Evolutionary conservation across 1,140 invertebrate species (phyloP).

Genomic region (Drosophila equinoxialis): DNA sequence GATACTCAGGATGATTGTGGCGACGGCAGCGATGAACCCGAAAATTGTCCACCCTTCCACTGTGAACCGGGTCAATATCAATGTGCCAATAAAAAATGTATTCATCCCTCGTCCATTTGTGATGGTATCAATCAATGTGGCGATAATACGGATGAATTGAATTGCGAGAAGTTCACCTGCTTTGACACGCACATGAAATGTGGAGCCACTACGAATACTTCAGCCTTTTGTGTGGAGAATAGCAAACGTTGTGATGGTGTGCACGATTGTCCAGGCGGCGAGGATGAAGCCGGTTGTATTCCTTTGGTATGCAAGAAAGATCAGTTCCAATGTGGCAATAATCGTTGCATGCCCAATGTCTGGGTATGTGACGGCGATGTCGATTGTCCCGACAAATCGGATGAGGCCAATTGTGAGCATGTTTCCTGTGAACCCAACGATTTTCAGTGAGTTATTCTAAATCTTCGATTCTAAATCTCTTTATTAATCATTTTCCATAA

Average conservation of each 20-base stretch:
- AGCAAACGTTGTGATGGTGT: conserved; percentile 83
- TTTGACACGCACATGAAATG: conserved; percentile 79
- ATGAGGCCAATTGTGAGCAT: conserved; percentile 86
- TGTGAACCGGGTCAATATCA: conserved; percentile 92
- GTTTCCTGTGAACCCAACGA: conserved; percentile 85
- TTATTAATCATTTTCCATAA: not conserved
- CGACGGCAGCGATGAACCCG: conserved; percentile 90
- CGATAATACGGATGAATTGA: conserved; percentile 86
- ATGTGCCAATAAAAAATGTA: conserved; percentile 87
- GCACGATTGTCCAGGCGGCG: conserved; percentile 88
- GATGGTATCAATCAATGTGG: conserved; percentile 87
- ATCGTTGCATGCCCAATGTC: conserved; percentile 89
- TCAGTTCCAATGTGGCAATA: conserved; percentile 89
- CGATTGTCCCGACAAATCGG: conserved; percentile 89
- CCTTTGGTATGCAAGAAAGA: conserved; percentile 84
- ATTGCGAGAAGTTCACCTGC: conserved; percentile 85
- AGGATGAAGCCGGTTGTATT: conserved; percentile 86
- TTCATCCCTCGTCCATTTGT: conserved; percentile 87
- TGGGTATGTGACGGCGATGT: conserved; percentile 91
- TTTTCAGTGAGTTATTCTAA: conserved; percentile 76
- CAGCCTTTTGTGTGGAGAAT: conserved; percentile 76
- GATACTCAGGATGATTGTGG: conserved; percentile 92
- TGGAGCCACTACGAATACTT: conserved; percentile 57
- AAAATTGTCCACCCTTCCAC: conserved; percentile 87
- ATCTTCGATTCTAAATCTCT: not conserved